Base-by-base conservation (phyloP, 2,113 vertebrate genomes). In the Neolamprologus longior region DNA sequence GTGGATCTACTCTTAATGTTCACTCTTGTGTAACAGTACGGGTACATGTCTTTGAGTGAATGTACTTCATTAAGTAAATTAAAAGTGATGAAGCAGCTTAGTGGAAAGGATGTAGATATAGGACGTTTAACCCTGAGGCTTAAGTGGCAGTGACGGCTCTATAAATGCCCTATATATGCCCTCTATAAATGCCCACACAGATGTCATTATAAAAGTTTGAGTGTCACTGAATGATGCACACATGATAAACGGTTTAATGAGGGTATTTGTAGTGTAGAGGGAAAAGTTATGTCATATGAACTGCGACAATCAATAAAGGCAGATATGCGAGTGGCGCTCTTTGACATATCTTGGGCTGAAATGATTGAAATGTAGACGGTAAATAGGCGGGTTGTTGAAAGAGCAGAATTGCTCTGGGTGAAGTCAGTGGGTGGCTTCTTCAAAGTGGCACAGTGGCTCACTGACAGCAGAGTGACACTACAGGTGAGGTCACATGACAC, bases 31-130 rank as follows among this genome's bases (percentile, higher is more conserved):
- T 88, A 50, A 33, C 40, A 53, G 87, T 35, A 73, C 33, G 45
- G 47, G 33, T 53, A 80, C 85, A 84, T 68, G 73, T 86, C 83
- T 89, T 52, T 12, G 55, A 78, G 26, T 57, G 63, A 89, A 21
- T 42, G 15, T 81, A 76, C 85, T 85, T 94, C 86, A 93, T 93
- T 93, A 95, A 94, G 81, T 91, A 81, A 91, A 95, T 95, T 93
- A 93, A n/a, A 78, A 57, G 58, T 87, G 78, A 93, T 80, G 82
- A 94, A 88, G 33, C 45, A 80, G 68, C 81, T 85, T 83, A 88
- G 88, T 87, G 37, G 86, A 86, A 89, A 53, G 52, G 55, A 84
- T 66, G 84, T 80, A 73, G 86, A 47, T 53, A n/a, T 80, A 83
- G 57, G 71, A 42, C 11, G 68, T 85, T 80, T 68, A 63, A 47